These are phyloP conservation scores for Hylia prasina DNA, from an alignment of 2,113 vertebrate species.

Conservation along the genomic window DNA sequence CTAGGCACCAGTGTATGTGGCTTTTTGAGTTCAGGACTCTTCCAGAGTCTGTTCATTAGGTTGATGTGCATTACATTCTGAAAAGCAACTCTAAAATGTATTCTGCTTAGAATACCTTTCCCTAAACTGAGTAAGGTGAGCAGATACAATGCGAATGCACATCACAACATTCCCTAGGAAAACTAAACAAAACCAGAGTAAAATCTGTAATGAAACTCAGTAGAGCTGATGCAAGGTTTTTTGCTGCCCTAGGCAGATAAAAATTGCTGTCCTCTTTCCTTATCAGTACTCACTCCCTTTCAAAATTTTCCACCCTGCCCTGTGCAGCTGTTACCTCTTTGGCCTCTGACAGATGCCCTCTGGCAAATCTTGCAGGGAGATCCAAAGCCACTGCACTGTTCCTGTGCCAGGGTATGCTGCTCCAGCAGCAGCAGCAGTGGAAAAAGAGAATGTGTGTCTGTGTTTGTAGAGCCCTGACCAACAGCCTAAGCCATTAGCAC, in stretches of 20 bases:
- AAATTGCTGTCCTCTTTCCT: conserved; percentile 8
- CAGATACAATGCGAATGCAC: background rate
- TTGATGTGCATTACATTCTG: background rate
- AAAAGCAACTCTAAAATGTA: background rate
- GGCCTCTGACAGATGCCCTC: background rate
- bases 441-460: background rate
- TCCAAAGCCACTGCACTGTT: background rate
- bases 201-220: background rate
- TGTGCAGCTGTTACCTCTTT: conserved; percentile 1
- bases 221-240: conserved; percentile 1
- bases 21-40: background rate
- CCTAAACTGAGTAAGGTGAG: background rate
- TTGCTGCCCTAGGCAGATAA: background rate
- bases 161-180: background rate
- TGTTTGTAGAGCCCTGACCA: background rate
- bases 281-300: background rate
- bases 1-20: background rate
- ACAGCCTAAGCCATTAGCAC: accelerated
- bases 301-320: conserved; percentile 6
- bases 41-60: background rate
- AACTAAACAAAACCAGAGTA: background rate
- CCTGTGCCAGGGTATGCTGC: background rate
- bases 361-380: background rate
- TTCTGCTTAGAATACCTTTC: background rate
- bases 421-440: background rate